These are phyloP conservation scores for crab-eating macaque (Macaca fascicularis) DNA, from an alignment of 2,113 vertebrate genomes.

Conservation along the genomic window T2T-MFA8v1.1 NC_088389.1:123916501-123917000, in stretches of 20 bases:
- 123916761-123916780: not conserved
- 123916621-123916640: not conserved
- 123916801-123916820: accelerated
- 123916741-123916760: not conserved
- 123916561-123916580: not conserved
- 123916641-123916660: not conserved
- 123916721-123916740: not conserved
- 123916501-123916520: not conserved
- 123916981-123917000: not conserved
- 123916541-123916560: not conserved
- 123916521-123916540: not conserved
- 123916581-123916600: not conserved
- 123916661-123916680: accelerated
- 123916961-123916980: not conserved
- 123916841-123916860: accelerated
- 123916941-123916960: not conserved
- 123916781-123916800: not conserved
- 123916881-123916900: not conserved
- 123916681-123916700: not conserved
- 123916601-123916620: not conserved
- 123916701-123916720: not conserved
- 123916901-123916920: not conserved
- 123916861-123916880: not conserved
- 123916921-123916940: not conserved
- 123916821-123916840: not conserved